Base-by-base conservation (phyloP, 2,888 invertebrate species). In the Leptinotarsa rubiginosa region DNA sequence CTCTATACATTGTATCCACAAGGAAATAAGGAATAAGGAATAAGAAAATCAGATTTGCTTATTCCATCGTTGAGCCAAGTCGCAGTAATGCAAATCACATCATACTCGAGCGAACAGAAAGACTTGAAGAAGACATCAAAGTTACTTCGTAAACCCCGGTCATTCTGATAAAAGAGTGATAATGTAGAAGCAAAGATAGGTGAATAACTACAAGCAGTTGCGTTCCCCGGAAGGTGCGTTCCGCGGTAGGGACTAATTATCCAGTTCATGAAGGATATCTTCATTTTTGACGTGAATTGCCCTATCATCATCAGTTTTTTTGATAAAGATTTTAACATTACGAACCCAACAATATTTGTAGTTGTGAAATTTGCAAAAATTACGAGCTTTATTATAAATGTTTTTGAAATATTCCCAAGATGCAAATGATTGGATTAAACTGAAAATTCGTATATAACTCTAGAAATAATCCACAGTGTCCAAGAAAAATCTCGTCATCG, bases 271-370 rank as follows among this genome's bases (percentile, higher is more conserved):
- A 16, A 65, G 65, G 15, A 16, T 65, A 18, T 31, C n/a, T 65
- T 22, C 62, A 16, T 62, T 22, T 31, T 62, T 62, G 22, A 62
- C 16, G 12, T 41, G 65, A 41, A 41, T 65, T 15, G 65, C 65
- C 41, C 41, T 65, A 41, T 4, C 47, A n/a, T 65, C 3, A 62
- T 62, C 62, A 22, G 18, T 22, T 62, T 62, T 62, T 62, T 62
- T 18, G 0, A 65, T 41, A 41, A 41, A 65, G 65, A 65, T 65
- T 10, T 65, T 13, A 5, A 41, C 15, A 16, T 65, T 47, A 13
- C 41, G 13, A 1, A 47, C 65, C 65, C 47, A 65, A 13, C 41
- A 65, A 41, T 65, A 65, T 47, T 65, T 65, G 16, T n/a, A 65
- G 41, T 41, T 12, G 0, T 65, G 31, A 13, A 2, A 13, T 16